These are phyloP conservation scores for Dione vanillae DNA, from an alignment of 2,888 invertebrate genomes.

Conservation along the genomic window DNA sequence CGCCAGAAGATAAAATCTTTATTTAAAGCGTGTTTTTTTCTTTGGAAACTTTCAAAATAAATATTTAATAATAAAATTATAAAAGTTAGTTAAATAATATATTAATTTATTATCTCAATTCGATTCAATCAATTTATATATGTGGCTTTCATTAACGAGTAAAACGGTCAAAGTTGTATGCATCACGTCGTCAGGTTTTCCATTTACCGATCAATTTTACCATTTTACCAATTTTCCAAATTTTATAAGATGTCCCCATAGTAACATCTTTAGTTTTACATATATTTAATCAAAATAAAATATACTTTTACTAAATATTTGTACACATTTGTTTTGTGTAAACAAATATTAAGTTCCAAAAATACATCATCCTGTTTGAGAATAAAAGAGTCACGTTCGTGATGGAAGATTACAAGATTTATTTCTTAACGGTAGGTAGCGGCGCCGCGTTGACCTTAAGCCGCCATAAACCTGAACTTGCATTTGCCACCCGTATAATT, in stretches of 20 bases:
- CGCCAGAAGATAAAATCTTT: not conserved
- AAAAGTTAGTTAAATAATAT: no score
- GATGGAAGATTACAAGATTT: conserved; percentile 68
- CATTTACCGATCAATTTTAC: no score
- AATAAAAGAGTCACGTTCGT: conserved; percentile 38
- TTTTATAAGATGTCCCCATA: no score
- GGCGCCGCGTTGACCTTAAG: conserved; percentile 61
- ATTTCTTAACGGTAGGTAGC: conserved; percentile 58
- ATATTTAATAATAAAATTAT: not conserved
- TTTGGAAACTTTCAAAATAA: not conserved
- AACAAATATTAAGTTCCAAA: not conserved
- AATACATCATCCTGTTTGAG: not conserved
- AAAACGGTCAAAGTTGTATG: no score
- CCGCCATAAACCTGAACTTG: conserved; percentile 50
- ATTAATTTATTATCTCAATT: no score
- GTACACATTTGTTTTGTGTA: not conserved
- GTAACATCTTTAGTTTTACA: no score
- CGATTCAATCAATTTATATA: no score
- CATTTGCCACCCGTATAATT: conserved; percentile 33
- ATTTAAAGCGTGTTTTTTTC: not conserved
- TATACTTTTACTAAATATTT: no score
- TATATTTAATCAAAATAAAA: no score
- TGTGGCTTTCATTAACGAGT: no score
- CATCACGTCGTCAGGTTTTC: no score
- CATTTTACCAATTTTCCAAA: no score